Evolutionary conservation across 2,888 invertebrate genomes (phyloP), one percentile per base, ranked within the genome.

Genomic region (Meghimatium bilineatum): DNA sequence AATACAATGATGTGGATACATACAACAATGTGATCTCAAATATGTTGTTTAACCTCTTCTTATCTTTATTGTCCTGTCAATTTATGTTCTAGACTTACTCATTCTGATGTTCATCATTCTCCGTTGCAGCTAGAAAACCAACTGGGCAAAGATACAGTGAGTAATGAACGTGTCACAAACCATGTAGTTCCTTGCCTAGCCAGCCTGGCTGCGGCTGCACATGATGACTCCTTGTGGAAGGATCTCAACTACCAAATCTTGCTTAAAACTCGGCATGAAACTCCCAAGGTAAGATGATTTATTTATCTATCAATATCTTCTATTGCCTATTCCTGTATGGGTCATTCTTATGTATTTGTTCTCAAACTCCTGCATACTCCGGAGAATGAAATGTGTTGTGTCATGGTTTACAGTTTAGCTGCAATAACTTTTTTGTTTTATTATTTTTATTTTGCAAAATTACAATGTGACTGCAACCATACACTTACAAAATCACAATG

Each of bases 221-320:
- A 96, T 2, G 97, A 97, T 91, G 97, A 98, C 92, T 95, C 97
- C 0, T 93, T 97, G 49, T 98, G 98, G 96, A 98, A 98, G 92
- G 95, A 97, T 89, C 94, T 98, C 86, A 97, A 98, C 92, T 97
- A 98, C 93, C 97, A 98, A 93, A 95, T 98, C 87, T 94, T 98
- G 82, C 94, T 98, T 87, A 98, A 98, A 94, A 97, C 97, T 0
- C 95, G 97, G 86, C 96, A 96, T 90, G 95, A 95, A 88, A 95
- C 95, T 85, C 95, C 96, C 0, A 95, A 96, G 92, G 96, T 97
- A 87, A 82, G 86, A 32, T 81, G 8, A 36, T 23, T 20, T 3
- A 32, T 32, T 66, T n/a, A n/a, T n/a, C n/a, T n/a, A n/a, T n/a
- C n/a, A n/a, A n/a, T n/a, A n/a, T n/a, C n/a, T n/a, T n/a, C n/a